Conservation (phyloP, 2,113 vertebrate genomes). For the Oophaga pumilio region DNA sequence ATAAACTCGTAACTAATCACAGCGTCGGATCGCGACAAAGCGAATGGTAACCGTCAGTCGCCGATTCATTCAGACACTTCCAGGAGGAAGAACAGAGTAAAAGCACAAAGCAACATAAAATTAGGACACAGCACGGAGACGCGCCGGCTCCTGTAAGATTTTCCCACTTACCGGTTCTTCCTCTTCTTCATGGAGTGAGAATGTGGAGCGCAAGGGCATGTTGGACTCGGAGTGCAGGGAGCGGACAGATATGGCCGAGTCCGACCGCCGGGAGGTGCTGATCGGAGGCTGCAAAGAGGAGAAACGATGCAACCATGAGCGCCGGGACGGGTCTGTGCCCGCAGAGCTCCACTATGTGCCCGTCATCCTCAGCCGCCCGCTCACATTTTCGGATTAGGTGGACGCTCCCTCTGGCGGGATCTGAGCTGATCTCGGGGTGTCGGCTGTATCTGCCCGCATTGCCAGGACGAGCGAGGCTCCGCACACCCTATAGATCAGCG, state of each 20-base stretch:
- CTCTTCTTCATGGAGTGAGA: slow-evolving; percentile 96
- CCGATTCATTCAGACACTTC: neutral
- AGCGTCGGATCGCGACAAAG: too few relatives aligned
- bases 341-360: neutral
- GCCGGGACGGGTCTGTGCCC: neutral
- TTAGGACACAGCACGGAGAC: neutral
- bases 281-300: slow-evolving; percentile 82
- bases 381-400: neutral
- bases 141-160: neutral
- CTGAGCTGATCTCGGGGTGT: neutral
- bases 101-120: neutral
- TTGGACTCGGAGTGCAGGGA: slow-evolving; percentile 97
- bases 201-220: slow-evolving; percentile 97
- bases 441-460: neutral
- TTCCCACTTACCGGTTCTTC: slow-evolving; percentile 86
- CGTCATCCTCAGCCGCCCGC: neutral
- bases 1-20: neutral
- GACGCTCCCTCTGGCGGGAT: neutral
- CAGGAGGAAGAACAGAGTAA: neutral
- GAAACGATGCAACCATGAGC: neutral
- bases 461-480: neutral
- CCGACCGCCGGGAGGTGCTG: slow-evolving; percentile 88
- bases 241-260: slow-evolving; percentile 94
- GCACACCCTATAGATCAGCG: slow-evolving; percentile 29
- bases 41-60: neutral